Base-by-base conservation (phyloP, 2,113 vertebrate species). In the Paramisgurnus dabryanus region DNA sequence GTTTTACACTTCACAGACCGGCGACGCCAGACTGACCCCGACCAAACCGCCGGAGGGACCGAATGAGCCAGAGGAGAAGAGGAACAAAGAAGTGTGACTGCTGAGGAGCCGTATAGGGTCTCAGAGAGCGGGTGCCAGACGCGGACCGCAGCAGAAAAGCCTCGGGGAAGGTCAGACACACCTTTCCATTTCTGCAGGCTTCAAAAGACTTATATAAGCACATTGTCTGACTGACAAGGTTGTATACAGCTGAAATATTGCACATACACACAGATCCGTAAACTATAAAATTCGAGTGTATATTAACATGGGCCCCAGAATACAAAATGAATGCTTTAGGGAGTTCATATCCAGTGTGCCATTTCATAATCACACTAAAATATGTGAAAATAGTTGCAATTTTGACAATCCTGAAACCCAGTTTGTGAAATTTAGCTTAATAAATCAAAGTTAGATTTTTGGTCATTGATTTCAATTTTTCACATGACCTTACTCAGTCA, bases 1-100 rank as follows among this genome's bases (percentile, higher is more conserved):
- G 78, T 86, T 86, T 79, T 80, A 75, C 75, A 72, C 80, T 82
- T 84, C 81, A 82, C 80, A 82, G 77, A n/a, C 55, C 18, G 57
- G 61, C 53, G 50, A 18, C 58, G 27, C 58, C 18, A 47, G 45
- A 69, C 41, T 76, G 66, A 76, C 82, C 82, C 55, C 6, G 67
- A 76, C 79, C 47, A 80, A 76, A 67, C 53, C 66, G 67, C 64
- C 7, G 45, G 79, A 11, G 47, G 8, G 65, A 64, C 43, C 45
- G 76, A 27, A 49, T 66, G 9, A 58, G 71, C 68, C 17, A 50
- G 76, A 83, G 76, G 50, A 82, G 47, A 17, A 82, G 61, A 74
- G 60, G 71, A 41, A 80, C 73, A 66, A 68, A 80, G 65, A 49
- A 77, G 63, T 58, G 78, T 9, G 50, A 80, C 61, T 81, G 55